Evolutionary conservation across 2,888 invertebrate genomes (phyloP).

Genomic region (Scaptomyza flava): DNA sequence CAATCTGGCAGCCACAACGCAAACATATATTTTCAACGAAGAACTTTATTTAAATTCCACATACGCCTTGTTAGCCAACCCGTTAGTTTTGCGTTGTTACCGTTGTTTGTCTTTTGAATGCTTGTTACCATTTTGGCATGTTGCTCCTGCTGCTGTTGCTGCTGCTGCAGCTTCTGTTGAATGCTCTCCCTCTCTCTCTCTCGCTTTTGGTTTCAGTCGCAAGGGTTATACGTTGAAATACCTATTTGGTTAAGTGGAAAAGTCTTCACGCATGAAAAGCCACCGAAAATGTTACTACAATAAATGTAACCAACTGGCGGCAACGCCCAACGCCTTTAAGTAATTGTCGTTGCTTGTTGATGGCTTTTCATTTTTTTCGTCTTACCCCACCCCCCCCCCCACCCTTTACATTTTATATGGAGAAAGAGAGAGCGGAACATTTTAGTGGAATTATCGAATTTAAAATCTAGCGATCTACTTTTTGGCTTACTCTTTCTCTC

Average conservation of each 20-base stretch:
- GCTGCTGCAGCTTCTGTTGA: not conserved
- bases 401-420: slow-evolving; percentile 13
- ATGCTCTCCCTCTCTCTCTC: not conserved
- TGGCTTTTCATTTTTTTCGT: not conserved
- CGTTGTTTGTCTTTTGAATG: slow-evolving; percentile 5
- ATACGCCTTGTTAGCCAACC: slow-evolving; percentile 38
- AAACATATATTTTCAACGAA: slow-evolving; percentile 28
- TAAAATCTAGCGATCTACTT: slow-evolving; percentile 38
- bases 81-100: slow-evolving; percentile 1
- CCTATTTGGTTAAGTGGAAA: slow-evolving; percentile 37
- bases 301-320: slow-evolving; percentile 9
- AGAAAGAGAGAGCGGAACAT: slow-evolving; percentile 52
- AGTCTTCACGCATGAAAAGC: slow-evolving; percentile 23
- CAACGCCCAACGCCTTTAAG: slow-evolving; percentile 13
- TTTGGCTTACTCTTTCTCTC: slow-evolving; percentile 11
- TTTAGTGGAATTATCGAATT: slow-evolving; percentile 70
- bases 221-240: slow-evolving; percentile 5
- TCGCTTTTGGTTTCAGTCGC: not conserved
- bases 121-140: slow-evolving; percentile 5
- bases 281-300: slow-evolving; percentile 23
- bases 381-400: too few relatives aligned
- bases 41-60: slow-evolving; percentile 37
- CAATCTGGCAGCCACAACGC: slow-evolving; percentile 28
- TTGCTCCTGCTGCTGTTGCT: not conserved
- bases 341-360: slow-evolving; percentile 20